These are phyloP conservation scores for Dolichallabes microphthalmus DNA, from an alignment of 2,113 vertebrate genomes.

Conservation along the genomic window DNA sequence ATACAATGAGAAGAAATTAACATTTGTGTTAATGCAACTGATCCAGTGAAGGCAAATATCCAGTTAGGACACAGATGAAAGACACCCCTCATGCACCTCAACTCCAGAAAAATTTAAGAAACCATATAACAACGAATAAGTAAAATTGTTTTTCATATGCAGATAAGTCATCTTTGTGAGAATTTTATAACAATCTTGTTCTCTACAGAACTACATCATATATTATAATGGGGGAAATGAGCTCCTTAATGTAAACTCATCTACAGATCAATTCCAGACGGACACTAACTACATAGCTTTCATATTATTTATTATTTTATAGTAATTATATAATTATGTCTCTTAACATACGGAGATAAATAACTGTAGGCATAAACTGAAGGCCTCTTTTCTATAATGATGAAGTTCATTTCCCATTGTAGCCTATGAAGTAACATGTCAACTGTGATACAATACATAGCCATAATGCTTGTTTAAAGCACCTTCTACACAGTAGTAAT, in stretches of 20 bases:
- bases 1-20: slow-evolving; percentile 26
- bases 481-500: slow-evolving; percentile 12
- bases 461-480: slow-evolving; percentile 14
- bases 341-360: neutral
- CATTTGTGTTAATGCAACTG: slow-evolving; percentile 6
- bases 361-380: neutral
- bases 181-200: neutral
- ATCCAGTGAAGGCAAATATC: slow-evolving; percentile 3
- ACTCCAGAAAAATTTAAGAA: too few species aligned
- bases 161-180: neutral
- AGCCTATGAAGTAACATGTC: neutral
- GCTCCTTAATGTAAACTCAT: neutral
- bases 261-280: neutral
- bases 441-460: neutral
- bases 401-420: neutral
- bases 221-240: neutral
- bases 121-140: too few species aligned
- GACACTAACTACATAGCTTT: neutral
- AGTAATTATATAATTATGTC: neutral
- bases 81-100: slow-evolving; percentile 15
- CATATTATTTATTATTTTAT: neutral
- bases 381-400: neutral
- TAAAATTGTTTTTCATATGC: too few species aligned
- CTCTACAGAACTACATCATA: neutral
- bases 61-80: slow-evolving; percentile 41